Evolutionary conservation across 2,888 invertebrate species (phyloP), one percentile per base, ranked within the genome.

Genomic region (Arge pagana): DNA sequence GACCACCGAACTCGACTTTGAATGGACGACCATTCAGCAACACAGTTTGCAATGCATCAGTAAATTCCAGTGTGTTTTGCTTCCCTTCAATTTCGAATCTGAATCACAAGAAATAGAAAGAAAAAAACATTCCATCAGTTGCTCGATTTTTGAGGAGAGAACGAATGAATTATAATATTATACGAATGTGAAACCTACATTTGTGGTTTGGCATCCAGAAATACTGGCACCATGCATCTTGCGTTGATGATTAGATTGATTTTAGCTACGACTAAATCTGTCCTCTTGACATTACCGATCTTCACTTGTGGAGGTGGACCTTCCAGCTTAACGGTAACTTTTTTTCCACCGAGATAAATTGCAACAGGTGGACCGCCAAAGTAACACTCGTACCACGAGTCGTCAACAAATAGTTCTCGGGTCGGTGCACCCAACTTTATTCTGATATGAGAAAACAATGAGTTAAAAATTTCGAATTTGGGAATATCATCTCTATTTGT

Each of bases 281-380:
- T 86, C 21, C 93, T 82, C 62, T 87, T 85, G 1, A 77, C 79
- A 26, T 85, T 85, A 0, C 95, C 91, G 54, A 98, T 93, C 72
- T 91, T 90, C 0, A 98, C 96, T 77, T 93, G 93, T 0, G 98
- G 98, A 3, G 94, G 86, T 0, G 94, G 93, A 0, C 96, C 96
- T 64, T 91, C 90, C 6, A 99, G 79, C 66, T 90, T 88, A 1
- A 98, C 82, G 36, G 84, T 80, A 55, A 90, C 85, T n/a, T 86
- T 82, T 55, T 88, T 85, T 1, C 88, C 89, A 52, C 89, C 88
- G 28, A 97, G 82, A 35, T 89, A 86, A 7, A 96, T 87, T 1
- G 85, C 84, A 40, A 93, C 83, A 0, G 93, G 88, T 37, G 90
- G 88, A 1, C 94, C 95, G 24, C 92, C 94, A 73, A 98, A 98